These are phyloP conservation scores for Sycobia sp. DNA, from an alignment of 1,140 invertebrate genomes.

Conservation along the genomic window DNA sequence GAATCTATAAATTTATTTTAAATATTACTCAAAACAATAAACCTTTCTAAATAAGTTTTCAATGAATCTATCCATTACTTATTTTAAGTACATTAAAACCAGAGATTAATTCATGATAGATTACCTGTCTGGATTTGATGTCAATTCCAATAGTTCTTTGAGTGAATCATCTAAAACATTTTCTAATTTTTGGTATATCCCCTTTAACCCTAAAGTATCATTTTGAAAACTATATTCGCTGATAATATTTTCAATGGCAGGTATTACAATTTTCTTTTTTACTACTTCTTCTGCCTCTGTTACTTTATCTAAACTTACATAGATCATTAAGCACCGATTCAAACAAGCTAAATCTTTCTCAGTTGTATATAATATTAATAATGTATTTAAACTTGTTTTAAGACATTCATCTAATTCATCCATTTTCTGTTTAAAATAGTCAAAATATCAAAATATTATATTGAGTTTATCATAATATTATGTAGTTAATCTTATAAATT, in stretches of 20 bases:
- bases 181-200: slow-evolving; percentile 76
- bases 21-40: too few relatives aligned
- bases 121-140: slow-evolving; percentile 67
- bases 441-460: slow-evolving; percentile 13
- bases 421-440: slow-evolving; percentile 46
- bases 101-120: too few relatives aligned
- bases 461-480: neutral
- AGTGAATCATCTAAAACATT: slow-evolving; percentile 73
- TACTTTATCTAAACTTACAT: slow-evolving; percentile 71
- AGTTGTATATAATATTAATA: slow-evolving; percentile 68
- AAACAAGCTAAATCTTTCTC: slow-evolving; percentile 63
- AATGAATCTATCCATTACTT: too few relatives aligned
- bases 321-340: slow-evolving; percentile 69
- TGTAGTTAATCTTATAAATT: slow-evolving; percentile 13
- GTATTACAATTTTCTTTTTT: slow-evolving; percentile 72
- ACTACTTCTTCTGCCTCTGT: slow-evolving; percentile 74
- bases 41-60: too few relatives aligned
- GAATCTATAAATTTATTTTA: too few relatives aligned
- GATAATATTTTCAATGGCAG: slow-evolving; percentile 76
- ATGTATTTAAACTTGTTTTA: slow-evolving; percentile 65
- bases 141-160: slow-evolving; percentile 66
- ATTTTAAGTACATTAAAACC: too few relatives aligned
- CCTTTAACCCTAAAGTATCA: slow-evolving; percentile 73
- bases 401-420: slow-evolving; percentile 64
- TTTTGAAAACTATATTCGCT: slow-evolving; percentile 74